phyloP scores from a whole-genome alignment of 2,797 vertebrate species.

The Brachyrhaphis roseni region DNA sequence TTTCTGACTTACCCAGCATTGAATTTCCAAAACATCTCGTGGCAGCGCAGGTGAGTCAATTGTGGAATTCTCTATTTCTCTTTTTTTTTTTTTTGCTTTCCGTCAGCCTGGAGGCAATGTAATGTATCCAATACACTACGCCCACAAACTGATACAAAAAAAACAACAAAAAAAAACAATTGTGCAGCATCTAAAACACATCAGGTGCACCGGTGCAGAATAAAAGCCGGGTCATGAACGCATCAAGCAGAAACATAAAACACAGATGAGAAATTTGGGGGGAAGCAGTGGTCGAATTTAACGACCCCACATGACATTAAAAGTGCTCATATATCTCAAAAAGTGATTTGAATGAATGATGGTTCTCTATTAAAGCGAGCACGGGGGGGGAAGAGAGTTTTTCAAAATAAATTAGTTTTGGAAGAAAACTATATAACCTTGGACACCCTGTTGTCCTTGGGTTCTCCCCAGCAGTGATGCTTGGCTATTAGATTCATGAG shows the following conservation, averaged over 20 bases:
- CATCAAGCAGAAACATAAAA: constrained; percentile 69
- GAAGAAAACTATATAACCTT: constrained; percentile 25
- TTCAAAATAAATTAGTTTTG: constrained; percentile 36
- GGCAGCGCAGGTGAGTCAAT: constrained; percentile 19
- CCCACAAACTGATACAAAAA: constrained; percentile 60
- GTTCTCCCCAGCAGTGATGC: constrained; percentile 44
- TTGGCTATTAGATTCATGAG: constrained; percentile 30
- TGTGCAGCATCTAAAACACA: constrained; percentile 47
- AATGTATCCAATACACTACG: constrained; percentile 55
- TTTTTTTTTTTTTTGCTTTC: constrained; percentile 15
- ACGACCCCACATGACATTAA: constrained; percentile 25
- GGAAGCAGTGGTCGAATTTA: constrained; percentile 33
- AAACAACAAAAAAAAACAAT: constrained; percentile 35
- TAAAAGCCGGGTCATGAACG: constrained; percentile 58
- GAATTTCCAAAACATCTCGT: not conserved
- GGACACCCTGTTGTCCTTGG: constrained; percentile 53
- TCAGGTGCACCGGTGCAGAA: constrained; percentile 53
- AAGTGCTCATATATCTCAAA: constrained; percentile 32
- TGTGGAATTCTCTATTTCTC: constrained; percentile 48
- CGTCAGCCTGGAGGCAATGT: constrained; percentile 45
- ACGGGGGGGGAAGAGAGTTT: constrained; percentile 23
- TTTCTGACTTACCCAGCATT: not conserved
- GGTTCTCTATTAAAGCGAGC: constrained; percentile 27
- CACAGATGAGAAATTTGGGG: constrained; percentile 28
- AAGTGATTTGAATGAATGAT: constrained; percentile 38